Evolutionary conservation across 2,113 vertebrate genomes (phyloP).

Genomic region (Macroglossus sobrinus): DNA sequence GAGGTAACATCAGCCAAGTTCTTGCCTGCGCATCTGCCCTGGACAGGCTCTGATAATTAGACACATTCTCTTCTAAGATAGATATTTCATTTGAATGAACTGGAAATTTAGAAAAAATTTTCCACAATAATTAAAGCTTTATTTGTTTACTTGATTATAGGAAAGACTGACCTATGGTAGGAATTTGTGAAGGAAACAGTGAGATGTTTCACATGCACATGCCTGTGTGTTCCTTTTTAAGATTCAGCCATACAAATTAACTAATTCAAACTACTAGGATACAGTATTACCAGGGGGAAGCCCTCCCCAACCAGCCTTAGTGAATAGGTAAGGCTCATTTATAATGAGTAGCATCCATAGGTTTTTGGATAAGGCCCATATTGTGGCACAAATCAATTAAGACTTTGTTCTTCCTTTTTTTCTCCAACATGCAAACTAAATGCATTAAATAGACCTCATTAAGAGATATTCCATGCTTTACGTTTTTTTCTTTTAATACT

Average conservation of each 20-base stretch:
- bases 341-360: not conserved
- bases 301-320: not conserved
- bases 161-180: not conserved
- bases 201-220: not conserved
- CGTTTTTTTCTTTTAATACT: slow-evolving; percentile 2
- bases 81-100: not conserved
- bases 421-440: not conserved
- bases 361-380: not conserved
- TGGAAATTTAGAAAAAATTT: not conserved
- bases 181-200: not conserved
- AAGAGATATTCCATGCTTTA: not conserved
- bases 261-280: not conserved
- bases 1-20: not conserved
- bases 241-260: not conserved
- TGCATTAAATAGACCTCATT: not conserved
- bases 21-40: not conserved
- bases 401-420: not conserved
- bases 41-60: not conserved
- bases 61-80: not conserved
- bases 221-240: not conserved
- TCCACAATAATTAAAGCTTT: not conserved
- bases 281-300: not conserved
- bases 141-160: not conserved
- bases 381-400: not conserved
- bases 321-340: not conserved